Evolutionary conservation across 2,113 vertebrate genomes (phyloP), one percentile per base, ranked within the genome.

Genomic region (Bagarius yarrelli): DNA sequence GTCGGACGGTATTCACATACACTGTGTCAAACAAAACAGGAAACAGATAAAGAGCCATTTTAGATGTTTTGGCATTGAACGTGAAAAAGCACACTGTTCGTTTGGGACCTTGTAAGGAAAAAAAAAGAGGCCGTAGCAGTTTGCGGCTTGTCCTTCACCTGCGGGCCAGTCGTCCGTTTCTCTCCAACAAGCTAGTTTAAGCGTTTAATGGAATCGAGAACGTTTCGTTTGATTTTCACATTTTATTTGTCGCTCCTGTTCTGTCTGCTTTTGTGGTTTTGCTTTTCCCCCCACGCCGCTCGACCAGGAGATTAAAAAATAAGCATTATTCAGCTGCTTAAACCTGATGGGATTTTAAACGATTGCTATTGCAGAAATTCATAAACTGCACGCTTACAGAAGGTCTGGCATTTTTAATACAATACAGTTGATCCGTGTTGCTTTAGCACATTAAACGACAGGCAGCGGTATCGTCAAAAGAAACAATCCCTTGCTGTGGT

Each of bases 331-430:
- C 86, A 82, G 83, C 83, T 75, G 84, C 86, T 78, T 76, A 69
- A 87, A 86, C 83, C 87, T 84, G 83, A 75, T 79, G 83, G 85
- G 85, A 85, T 85, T 87, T 86, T 84, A 79, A 84, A 85, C 82
- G 83, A 88, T 86, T 88, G 83, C 74, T 64, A 55, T 57, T 50
- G 78, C 85, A 83, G 83, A 83, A 81, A 84, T 87, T 86, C 85
- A 85, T 82, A 85, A 86, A 83, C 83, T 77, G 66, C 52, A 67
- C 34, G 63, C 75, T 67, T 82, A 85, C 73, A 59, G 71, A 88
- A 87, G 82, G 81, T 74, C 44, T 60, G 81, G 83, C 79, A 53
- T 83, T 83, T 85, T 87, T 55, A 73, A 73, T 73, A 73, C 70
- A 84, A 87, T 88, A 71, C 81, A 83, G 85, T 85, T 85, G 80